These are phyloP conservation scores for Rhysida immarginata DNA, from an alignment of 1,140 invertebrate species.

Conservation along the genomic window DNA sequence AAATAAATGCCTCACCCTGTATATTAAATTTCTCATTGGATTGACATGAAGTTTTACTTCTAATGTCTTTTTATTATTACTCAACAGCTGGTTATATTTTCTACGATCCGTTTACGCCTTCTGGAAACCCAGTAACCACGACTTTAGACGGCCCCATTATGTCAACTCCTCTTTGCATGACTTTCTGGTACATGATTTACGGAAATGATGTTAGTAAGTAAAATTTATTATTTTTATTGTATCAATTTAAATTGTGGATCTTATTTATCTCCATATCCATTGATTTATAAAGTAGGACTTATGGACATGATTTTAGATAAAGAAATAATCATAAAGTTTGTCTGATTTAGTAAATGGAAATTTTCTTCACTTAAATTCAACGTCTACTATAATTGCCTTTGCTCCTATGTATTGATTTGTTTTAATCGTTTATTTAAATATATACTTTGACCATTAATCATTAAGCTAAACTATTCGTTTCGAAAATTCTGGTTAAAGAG, in stretches of 20 bases:
- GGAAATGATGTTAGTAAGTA: constrained; percentile 3
- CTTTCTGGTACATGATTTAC: constrained; percentile 3
- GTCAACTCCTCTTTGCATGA: neutral
- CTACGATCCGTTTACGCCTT: constrained; percentile 3
- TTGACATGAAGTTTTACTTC: neutral
- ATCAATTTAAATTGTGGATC: neutral
- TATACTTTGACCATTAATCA: no score
- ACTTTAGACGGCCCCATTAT: neutral
- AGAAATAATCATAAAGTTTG: neutral
- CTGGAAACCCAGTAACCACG: neutral
- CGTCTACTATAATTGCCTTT: no score
- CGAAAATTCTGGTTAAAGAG: no score
- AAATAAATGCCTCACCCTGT: no score
- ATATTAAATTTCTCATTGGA: no score
- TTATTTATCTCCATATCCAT: no score
- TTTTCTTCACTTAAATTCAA: no score
- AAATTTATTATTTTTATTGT: neutral
- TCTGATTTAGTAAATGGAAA: neutral
- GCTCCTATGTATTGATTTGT: no score
- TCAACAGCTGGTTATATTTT: neutral
- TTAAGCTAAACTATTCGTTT: no score
- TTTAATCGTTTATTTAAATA: no score
- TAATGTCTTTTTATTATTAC: neutral
- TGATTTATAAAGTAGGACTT: no score
- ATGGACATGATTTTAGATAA: neutral